Base-by-base conservation (phyloP, 2,797 vertebrate species). In the Dendrocincla tyrannina region DNA sequence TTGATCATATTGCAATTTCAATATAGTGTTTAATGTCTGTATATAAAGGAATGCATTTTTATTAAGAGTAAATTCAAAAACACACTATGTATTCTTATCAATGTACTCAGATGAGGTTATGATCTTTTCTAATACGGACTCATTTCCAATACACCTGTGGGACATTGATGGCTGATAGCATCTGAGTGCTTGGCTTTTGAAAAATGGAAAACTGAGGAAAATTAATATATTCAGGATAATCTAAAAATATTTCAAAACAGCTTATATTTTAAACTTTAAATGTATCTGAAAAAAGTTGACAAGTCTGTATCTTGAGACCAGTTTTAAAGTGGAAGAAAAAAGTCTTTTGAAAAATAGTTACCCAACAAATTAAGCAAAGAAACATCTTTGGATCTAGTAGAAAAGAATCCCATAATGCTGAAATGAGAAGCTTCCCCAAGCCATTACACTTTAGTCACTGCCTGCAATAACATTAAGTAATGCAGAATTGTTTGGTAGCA, bases 191-290 rank as follows among this genome's bases (percentile, higher is more conserved):
- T 75, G 55, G 22, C 10, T 49, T 87, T 60, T 88, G n/a, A 62
- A 59, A 93, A 83, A 62, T 10, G 11, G 52, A 77, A 28, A 85
- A 79, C n/a, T 30, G 35, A 85, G 27, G 58, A 85, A 77, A 74
- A 42, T 2, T 39, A 76, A 68, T n/a, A 13, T 56, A 58, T 53
- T 77, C 24, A 55, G 50, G 83, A 84, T 56, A 64, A 72, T 37
- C 20, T 46, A 27, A 90, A 83, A 81, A 55, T 78, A 84, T 83
- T 93, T 87, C 23, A 68, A 55, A 90, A 37, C 28, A 47, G 5
- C 35, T 89, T 91, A 16, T 85, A 32, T 20, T 93, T 81, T 68
- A 41, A 91, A 85, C n/a, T 82, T 91, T 32, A 91, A 35, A 16
- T 53, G 7, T 67, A 63, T 27, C 33, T 75, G 53, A 67, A 76